Percentiles rank a stretch among this genome's conserved stretches.
Conservation (phyloP, 2,888 invertebrate genomes). For the Drosophila peninsularis region DNA sequence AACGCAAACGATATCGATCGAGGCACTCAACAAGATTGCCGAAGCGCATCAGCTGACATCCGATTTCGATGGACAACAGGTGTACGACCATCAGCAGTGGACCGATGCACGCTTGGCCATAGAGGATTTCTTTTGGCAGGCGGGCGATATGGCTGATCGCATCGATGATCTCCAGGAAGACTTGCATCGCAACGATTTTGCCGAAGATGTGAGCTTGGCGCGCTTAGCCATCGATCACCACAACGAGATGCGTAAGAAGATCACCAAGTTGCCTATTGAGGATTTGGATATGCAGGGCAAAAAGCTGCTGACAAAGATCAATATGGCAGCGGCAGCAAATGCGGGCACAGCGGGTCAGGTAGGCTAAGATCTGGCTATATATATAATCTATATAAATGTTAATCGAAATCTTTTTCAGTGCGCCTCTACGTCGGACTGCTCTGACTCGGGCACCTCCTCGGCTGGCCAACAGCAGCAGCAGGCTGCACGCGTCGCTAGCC, state of each 20-base stretch:
- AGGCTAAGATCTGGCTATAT: neutral
- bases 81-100: constrained; percentile 99
- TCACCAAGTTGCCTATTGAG: constrained; percentile 96
- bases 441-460: constrained; percentile 86
- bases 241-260: constrained; percentile 96
- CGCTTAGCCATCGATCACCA: constrained; percentile 96
- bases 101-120: constrained; percentile 96
- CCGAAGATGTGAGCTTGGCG: constrained; percentile 96
- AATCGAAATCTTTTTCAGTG: constrained; percentile 37
- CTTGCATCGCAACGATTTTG: constrained; percentile 95
- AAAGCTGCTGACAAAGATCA: constrained; percentile 85
- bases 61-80: constrained; percentile 96
- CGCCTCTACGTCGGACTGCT: constrained; percentile 66
- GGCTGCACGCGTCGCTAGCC: constrained; percentile 60
- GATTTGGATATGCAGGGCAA: constrained; percentile 95
- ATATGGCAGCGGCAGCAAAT: constrained; percentile 61
- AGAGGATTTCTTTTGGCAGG: constrained; percentile 98
- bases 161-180: constrained; percentile 97
- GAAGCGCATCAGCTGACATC: constrained; percentile 96
- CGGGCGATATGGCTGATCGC: constrained; percentile 95
- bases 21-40: constrained; percentile 96
- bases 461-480: constrained; percentile 61
- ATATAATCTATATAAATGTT: neutral
- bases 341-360: constrained; percentile 60
- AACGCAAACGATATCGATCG: constrained; percentile 98